phyloP scores from a whole-genome alignment of 2,797 vertebrate genomes.

The Sylvilagus floridanus region DNA sequence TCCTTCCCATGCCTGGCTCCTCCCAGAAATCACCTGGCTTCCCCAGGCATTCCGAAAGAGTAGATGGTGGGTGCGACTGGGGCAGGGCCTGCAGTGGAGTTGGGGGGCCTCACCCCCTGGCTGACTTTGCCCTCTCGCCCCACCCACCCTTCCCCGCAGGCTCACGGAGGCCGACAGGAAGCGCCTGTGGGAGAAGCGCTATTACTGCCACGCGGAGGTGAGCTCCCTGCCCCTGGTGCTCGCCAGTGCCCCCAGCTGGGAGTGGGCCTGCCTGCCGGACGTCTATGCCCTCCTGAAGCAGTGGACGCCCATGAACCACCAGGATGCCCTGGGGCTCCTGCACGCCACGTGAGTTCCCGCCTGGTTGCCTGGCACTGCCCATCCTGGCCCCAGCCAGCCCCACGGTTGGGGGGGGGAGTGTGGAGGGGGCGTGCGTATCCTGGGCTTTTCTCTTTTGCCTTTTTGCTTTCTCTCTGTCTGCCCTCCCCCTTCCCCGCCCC shows the following conservation, averaged over 20 bases:
- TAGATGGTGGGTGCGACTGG: background rate
- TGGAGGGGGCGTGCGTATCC: background rate
- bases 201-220: slow-evolving; percentile 93
- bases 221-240: slow-evolving; percentile 94
- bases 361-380: too few species aligned
- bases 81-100: background rate
- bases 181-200: slow-evolving; percentile 95
- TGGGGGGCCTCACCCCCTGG: background rate
- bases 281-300: slow-evolving; percentile 96
- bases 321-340: slow-evolving; percentile 95
- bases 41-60: background rate
- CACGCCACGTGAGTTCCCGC: slow-evolving; percentile 93
- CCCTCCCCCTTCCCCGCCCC: too few species aligned
- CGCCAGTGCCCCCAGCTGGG: slow-evolving; percentile 96
- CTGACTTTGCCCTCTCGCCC: background rate
- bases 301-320: slow-evolving; percentile 95
- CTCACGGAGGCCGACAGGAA: slow-evolving; percentile 91
- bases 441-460: background rate
- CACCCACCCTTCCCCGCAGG: slow-evolving; percentile 84
- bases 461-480: background rate
- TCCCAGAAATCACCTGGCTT: background rate
- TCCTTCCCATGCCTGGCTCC: background rate
- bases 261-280: slow-evolving; percentile 96
- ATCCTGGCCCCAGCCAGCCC: background rate
- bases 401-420: too few species aligned